Conservation (phyloP, 2,797 vertebrate genomes). For the Microtus agrestis region DNA sequence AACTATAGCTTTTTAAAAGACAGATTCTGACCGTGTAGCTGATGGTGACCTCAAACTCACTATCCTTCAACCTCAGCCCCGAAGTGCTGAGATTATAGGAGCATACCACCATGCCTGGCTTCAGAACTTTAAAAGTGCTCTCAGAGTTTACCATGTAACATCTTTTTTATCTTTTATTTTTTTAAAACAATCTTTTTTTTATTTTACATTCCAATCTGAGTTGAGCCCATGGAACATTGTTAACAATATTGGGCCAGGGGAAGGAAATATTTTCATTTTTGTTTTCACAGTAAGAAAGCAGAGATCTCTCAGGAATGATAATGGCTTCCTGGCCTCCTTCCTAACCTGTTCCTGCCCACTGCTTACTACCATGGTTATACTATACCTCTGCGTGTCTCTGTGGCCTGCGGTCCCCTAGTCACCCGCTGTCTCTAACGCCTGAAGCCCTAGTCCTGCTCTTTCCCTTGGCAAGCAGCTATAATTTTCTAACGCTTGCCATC, state of each 20-base stretch:
- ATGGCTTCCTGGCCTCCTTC: background rate
- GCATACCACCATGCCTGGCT: background rate
- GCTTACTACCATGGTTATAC: constrained; percentile 4
- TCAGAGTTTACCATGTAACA: background rate
- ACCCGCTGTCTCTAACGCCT: background rate
- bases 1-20: background rate
- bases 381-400: background rate
- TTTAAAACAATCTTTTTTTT: no score
- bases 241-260: background rate
- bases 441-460: constrained; percentile 29
- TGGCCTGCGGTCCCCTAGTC: background rate
- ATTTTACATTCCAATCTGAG: no score
- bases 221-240: background rate
- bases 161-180: no score
- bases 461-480: background rate
- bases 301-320: constrained; percentile 32
- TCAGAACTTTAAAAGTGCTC: background rate
- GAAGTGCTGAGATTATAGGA: background rate
- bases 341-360: constrained; percentile 12
- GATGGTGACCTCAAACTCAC: background rate
- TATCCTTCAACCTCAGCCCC: background rate
- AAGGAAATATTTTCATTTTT: constrained; percentile 56
- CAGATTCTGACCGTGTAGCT: background rate
- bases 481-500: background rate
- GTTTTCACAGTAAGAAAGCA: constrained; percentile 37